These are phyloP conservation scores for Callosobruchus maculatus DNA, from an alignment of 2,888 invertebrate species.

Conservation along the genomic window DNA sequence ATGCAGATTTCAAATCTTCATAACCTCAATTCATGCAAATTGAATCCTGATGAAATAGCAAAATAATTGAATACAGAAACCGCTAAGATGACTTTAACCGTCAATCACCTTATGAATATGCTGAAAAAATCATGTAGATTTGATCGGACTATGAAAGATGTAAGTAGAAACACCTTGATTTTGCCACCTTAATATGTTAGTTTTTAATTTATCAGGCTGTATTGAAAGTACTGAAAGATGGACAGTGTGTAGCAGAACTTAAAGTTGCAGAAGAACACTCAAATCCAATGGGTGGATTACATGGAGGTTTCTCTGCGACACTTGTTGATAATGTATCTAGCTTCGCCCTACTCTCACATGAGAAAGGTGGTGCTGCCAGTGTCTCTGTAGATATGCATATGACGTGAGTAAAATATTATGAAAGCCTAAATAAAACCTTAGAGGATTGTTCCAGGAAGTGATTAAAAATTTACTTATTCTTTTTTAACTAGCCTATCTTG, in stretches of 20 bases:
- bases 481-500: too few relatives aligned
- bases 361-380: conserved; percentile 57
- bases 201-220: not conserved
- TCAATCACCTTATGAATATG: not conserved
- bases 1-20: too few relatives aligned
- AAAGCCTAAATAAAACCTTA: not conserved
- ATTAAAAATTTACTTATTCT: too few relatives aligned
- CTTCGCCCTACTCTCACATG: conserved; percentile 65
- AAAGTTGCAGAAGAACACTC: conserved; percentile 69
- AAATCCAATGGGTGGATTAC: conserved; percentile 71
- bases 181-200: not conserved
- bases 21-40: too few relatives aligned
- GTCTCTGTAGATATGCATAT: conserved; percentile 82
- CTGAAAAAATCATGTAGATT: not conserved
- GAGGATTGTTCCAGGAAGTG: too few relatives aligned
- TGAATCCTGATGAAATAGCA: too few relatives aligned
- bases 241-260: conserved; percentile 72
- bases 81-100: not conserved
- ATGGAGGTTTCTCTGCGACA: conserved; percentile 83
- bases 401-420: conserved; percentile 54
- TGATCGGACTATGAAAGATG: not conserved
- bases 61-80: too few relatives aligned
- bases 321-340: conserved; percentile 76
- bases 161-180: not conserved
- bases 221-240: conserved; percentile 45